Conservation (phyloP, 2,797 vertebrate species). For the Tauraco hartlaubi region DNA sequence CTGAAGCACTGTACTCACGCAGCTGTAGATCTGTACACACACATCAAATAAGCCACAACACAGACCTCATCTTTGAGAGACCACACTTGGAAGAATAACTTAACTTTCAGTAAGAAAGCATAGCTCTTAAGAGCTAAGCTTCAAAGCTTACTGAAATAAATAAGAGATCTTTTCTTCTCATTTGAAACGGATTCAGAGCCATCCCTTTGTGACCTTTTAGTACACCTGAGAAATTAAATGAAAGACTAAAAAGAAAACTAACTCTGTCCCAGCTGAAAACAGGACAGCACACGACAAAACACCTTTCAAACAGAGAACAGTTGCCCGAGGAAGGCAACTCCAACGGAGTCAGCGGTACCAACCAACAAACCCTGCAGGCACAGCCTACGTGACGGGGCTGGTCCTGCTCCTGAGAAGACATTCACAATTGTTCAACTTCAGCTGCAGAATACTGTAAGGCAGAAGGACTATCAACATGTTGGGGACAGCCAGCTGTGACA, state of each 20-base stretch:
- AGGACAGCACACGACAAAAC: background rate
- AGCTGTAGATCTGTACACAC: background rate
- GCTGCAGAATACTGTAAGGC: background rate
- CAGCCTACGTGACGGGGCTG: background rate
- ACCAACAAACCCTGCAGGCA: background rate
- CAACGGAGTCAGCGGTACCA: background rate
- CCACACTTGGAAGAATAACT: background rate
- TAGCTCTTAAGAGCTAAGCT: background rate
- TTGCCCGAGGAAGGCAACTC: background rate
- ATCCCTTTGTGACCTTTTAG: background rate
- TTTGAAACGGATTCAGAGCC: background rate
- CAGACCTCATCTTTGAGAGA: background rate
- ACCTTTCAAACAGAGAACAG: background rate
- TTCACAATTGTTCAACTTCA: background rate
- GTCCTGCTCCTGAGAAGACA: background rate
- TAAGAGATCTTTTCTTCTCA: background rate
- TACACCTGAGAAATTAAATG: background rate
- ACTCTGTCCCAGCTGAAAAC: too few species aligned
- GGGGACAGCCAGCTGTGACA: background rate
- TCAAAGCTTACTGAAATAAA: background rate
- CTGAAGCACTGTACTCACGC: background rate
- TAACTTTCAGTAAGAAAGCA: background rate
- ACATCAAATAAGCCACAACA: background rate
- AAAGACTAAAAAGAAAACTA: background rate
- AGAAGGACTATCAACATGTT: background rate